These are phyloP conservation scores for Tachina fera DNA, from an alignment of 2,888 invertebrate species.

Conservation along the genomic window DNA sequence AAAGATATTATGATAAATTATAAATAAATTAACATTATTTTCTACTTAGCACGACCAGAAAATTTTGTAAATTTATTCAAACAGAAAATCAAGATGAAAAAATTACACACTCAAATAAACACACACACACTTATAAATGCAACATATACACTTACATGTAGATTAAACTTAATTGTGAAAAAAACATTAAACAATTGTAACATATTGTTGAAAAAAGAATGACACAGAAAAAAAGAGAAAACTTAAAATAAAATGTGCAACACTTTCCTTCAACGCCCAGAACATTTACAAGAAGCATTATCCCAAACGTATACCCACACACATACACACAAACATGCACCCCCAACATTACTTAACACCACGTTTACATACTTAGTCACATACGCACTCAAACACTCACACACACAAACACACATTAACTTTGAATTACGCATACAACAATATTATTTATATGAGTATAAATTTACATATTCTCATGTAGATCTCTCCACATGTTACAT, in stretches of 20 bases:
- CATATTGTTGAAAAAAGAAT: conserved; percentile 67
- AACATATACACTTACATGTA: conserved; percentile 22
- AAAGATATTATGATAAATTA: conserved; percentile 65
- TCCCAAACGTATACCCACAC: conserved; percentile 19
- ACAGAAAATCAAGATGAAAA: conserved; percentile 54
- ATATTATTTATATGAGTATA: conserved; percentile 25
- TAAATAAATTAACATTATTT: conserved; percentile 71
- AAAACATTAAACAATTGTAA: conserved; percentile 66
- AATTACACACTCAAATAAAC: conserved; percentile 12
- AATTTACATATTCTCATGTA: conserved; percentile 42
- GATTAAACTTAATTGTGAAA: conserved; percentile 60
- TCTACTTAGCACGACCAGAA: conserved; percentile 63
- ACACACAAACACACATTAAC: conserved; percentile 38
- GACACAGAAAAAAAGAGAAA: conserved; percentile 22
- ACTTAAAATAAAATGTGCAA: conserved; percentile 68
- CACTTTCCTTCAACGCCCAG: conserved; percentile 71
- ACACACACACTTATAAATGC: conserved; percentile 27
- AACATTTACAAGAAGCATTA: conserved; percentile 63
- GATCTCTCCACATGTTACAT: conserved; percentile 37
- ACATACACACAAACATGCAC: neutral
- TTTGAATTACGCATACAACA: conserved; percentile 21
- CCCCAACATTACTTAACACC: neutral
- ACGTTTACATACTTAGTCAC: conserved; percentile 10
- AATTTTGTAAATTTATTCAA: conserved; percentile 66
- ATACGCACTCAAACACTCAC: neutral